These are phyloP conservation scores for Gopherus flavomarginatus DNA, from an alignment of 2,113 vertebrate species.

Conservation along the genomic window DNA sequence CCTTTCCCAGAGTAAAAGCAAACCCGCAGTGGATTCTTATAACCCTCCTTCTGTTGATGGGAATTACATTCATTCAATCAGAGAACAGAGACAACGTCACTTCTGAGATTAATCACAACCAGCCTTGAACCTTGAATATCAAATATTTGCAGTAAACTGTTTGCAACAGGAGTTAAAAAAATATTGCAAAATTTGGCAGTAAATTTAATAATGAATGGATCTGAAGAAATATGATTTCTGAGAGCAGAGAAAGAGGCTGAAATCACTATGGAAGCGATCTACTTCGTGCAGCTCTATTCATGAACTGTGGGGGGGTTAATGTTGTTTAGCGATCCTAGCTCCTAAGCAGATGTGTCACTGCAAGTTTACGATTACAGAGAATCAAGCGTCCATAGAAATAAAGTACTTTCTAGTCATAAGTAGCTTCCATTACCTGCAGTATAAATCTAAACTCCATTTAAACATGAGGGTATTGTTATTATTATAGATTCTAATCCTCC, in stretches of 20 bases:
- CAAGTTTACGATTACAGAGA: background rate
- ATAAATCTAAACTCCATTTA: conserved; percentile 52
- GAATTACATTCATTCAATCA: background rate
- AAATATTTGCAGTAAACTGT: background rate
- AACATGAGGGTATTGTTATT: conserved; percentile 46
- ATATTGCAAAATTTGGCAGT: background rate
- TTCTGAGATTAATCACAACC: background rate
- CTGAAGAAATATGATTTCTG: background rate
- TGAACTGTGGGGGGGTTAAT: background rate
- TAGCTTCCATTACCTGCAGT: conserved; percentile 27
- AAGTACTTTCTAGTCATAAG: conserved; percentile 46
- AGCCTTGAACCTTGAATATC: background rate
- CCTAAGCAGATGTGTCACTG: background rate
- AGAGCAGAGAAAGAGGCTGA: background rate
- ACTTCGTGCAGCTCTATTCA: background rate
- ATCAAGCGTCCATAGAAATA: conserved; percentile 9
- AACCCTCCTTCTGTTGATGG: background rate
- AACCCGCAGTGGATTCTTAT: background rate
- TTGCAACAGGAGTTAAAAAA: background rate
- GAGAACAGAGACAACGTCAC: background rate
- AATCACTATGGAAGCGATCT: background rate
- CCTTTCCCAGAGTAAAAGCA: conserved; percentile 28
- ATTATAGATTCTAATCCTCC: conserved; percentile 54
- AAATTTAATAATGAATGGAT: background rate
- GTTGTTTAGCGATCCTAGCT: background rate